Base-by-base conservation (phyloP, 2,797 vertebrate species). In the Gobio occitaniae region DNA sequence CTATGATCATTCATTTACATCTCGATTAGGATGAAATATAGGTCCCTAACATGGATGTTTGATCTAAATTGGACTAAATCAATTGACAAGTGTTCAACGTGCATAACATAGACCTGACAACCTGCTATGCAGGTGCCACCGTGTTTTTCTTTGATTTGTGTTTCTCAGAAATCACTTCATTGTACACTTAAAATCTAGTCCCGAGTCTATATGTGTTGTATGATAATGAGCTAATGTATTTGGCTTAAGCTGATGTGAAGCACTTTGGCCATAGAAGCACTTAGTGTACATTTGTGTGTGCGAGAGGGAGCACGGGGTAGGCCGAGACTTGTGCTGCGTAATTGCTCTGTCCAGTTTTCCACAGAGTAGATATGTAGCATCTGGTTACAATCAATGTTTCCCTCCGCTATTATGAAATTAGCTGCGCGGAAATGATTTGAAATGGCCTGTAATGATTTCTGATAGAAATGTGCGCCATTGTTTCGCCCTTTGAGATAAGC, bases 341-440 rank as follows among this genome's bases (percentile, higher is more conserved):
- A 88, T 89, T 89, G 84, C 88, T 79, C 77, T 65, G 84, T 88
- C 83, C 88, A 86, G 87, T 90, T 91, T 91, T 91, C 91, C 89
- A 89, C 84, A 76, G 89, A 91, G 88, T 92, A 92, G 92, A 91
- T 91, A 93, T 47, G 86, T 84, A 90, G 92, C 92, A 94, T 94
- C 93, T 94, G 91, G 90, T 93, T 93, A 90, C 89, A 94, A 93
- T 93, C 93, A 93, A 89, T 72, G 75, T 91, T 95, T 93, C 90
- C 90, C 92, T 94, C 91, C 89, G 61, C 89, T 90, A 90, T 92
- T 93, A 91, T 88, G 90, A 92, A 93, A 94, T 94, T 88, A 94
- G 88, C 90, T 91, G 85, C 81, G 80, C 88, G 89, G 89, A 93
- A 91, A 92, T 93, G 87, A 93, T 94, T 93, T 93, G 89, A 94